Conservation (phyloP, 2,797 vertebrate species). For the Kryptolebias ocellatus region DNA sequence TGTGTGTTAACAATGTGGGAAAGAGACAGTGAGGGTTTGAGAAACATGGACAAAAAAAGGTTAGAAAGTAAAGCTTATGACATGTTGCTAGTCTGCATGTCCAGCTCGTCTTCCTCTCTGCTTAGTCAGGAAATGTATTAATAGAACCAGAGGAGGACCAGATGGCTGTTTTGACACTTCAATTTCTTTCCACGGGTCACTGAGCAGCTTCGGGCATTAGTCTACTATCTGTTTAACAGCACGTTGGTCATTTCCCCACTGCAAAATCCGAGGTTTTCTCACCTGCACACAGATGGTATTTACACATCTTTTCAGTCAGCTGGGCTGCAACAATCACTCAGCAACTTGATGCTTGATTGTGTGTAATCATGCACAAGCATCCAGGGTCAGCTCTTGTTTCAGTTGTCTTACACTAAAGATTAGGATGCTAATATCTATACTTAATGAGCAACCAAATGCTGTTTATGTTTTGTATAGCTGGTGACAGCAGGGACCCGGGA, state of each 20-base stretch:
- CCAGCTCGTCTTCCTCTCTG: slow-evolving; percentile 34
- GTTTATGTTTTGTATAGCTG: slow-evolving; percentile 36
- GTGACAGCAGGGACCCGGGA: slow-evolving; percentile 32
- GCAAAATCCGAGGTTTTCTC: slow-evolving; percentile 51
- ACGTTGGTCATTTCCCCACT: slow-evolving; percentile 52
- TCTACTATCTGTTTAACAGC: slow-evolving; percentile 53
- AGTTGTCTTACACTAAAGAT: slow-evolving; percentile 26
- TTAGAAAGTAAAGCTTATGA: slow-evolving; percentile 21
- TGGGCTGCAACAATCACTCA: slow-evolving; percentile 37
- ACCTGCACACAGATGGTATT: slow-evolving; percentile 69
- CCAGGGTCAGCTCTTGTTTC: slow-evolving; percentile 35
- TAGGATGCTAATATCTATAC: slow-evolving; percentile 21
- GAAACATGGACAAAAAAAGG: slow-evolving; percentile 5
- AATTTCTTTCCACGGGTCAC: slow-evolving; percentile 63
- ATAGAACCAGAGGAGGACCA: slow-evolving; percentile 60
- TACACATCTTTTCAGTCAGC: slow-evolving; percentile 56
- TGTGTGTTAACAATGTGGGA: too few relatives aligned
- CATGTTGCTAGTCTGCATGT: slow-evolving; percentile 38
- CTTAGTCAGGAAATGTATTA: slow-evolving; percentile 63
- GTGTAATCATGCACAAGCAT: neutral
- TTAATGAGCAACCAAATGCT: slow-evolving; percentile 18
- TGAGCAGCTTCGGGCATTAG: slow-evolving; percentile 54
- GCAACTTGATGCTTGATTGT: slow-evolving; percentile 10
- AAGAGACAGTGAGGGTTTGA: neutral
- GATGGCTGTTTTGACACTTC: slow-evolving; percentile 68